phyloP scores from a whole-genome alignment of 2,113 vertebrate genomes.

The Aviceda subcristata region DNA sequence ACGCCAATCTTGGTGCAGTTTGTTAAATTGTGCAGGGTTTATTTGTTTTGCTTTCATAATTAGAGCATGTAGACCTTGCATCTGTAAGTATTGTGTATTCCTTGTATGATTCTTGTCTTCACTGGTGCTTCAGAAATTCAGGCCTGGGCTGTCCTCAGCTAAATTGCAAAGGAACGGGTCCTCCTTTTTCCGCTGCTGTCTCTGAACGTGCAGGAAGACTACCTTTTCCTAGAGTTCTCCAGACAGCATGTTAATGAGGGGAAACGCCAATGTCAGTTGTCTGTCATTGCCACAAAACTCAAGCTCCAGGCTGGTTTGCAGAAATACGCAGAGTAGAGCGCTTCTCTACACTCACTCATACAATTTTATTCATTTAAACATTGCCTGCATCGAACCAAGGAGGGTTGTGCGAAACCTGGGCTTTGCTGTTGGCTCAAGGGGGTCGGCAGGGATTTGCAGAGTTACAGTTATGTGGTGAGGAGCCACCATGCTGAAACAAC shows the following conservation, averaged over 20 bases:
- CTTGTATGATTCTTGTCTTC: constrained; percentile 21
- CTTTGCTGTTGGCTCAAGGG: fast-evolving
- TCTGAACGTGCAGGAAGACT: not conserved
- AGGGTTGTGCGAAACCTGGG: not conserved
- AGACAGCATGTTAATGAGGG: not conserved
- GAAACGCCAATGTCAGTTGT: not conserved
- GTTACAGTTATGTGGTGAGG: fast-evolving
- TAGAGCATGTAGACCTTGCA: constrained; percentile 64
- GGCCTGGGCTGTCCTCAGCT: constrained; percentile 21
- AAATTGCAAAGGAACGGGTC: not conserved
- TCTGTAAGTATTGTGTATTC: constrained; percentile 70
- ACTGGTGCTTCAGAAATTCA: constrained; percentile 33
- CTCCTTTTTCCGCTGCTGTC: constrained; percentile 19
- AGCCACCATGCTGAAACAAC: not conserved
- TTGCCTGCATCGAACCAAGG: constrained; percentile 31
- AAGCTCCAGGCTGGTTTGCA: constrained; percentile 35
- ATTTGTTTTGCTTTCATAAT: constrained; percentile 41
- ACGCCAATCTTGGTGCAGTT: constrained; percentile 3
- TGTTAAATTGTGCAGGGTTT: constrained; percentile 43
- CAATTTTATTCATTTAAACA: constrained; percentile 33
- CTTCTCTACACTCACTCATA: fast-evolving
- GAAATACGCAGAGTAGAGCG: not conserved
- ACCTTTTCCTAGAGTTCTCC: not conserved
- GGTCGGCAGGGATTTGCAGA: fast-evolving
- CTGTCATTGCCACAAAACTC: not conserved